Evolutionary conservation across 1,140 invertebrate species (phyloP), one percentile per base, ranked within the genome.

Genomic region (Schlechtendalia chinensis): DNA sequence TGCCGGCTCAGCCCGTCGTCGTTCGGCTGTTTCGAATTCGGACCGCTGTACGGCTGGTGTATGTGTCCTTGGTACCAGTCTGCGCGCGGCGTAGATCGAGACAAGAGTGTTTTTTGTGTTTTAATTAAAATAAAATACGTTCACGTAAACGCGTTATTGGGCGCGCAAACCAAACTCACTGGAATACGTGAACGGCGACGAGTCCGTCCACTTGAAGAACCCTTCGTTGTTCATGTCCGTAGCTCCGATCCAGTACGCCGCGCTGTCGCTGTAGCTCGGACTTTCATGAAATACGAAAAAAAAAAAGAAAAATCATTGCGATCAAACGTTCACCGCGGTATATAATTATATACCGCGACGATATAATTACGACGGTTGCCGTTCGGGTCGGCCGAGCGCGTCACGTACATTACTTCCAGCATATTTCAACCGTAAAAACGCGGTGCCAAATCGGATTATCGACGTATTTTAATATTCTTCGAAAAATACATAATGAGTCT

Each of bases 211-310:
- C 58, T 90, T 88, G 85, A 92, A 94, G 84, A 92, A 91, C 53
- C 91, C 91, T 83, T 94, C 93, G 71, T 90, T 89, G 11, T 88
- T 87, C 81, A 88, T 86, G 84, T 93, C 92, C 10, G 91, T 90
- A 1, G 91, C 92, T 24, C 93, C 93, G 45, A 93, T 90, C 93
- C 93, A 94, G 85, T 92, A 93, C 3, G 92, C 89, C 82, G 89
- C 89, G 63, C 89, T 86, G 27, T 90, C 89, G 19, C 87, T 85
- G 82, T 90, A 90, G 11, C 58, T 71, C 14, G 90, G 89, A 82
- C 90, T 91, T 85, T 84, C 8, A 87, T 81, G 79, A 79, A 80
- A 82, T 82, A 80, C 80, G 75, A 58, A 61, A n/a, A n/a, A n/a
- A n/a, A n/a, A n/a, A n/a, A n/a, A n/a, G n/a, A n/a, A n/a, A n/a